Evolutionary conservation across 2,797 vertebrate genomes (phyloP).

Genomic region (Acrossocheilus fasciatus): DNA sequence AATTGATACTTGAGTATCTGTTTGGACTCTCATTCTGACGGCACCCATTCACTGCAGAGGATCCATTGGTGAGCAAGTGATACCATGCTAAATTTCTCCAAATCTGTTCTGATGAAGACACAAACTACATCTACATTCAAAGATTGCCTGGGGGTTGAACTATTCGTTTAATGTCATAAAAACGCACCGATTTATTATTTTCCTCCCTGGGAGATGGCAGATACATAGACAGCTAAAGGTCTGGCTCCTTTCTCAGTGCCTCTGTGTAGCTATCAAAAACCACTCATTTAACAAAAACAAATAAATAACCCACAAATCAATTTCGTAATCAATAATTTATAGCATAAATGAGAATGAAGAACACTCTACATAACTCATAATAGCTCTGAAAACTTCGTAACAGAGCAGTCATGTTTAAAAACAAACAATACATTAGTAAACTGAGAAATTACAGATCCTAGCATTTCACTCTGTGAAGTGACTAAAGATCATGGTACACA

Average conservation of each 20-base stretch:
- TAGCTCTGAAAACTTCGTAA: background rate
- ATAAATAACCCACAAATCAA: background rate
- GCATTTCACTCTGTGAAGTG: background rate
- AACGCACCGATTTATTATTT: background rate
- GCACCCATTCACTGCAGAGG: background rate
- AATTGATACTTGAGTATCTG: background rate
- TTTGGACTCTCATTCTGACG: background rate
- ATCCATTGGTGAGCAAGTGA: background rate
- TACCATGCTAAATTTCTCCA: background rate
- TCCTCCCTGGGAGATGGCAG: background rate
- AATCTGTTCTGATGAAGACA: background rate
- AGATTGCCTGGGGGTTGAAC: background rate
- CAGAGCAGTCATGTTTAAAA: slow-evolving; percentile 1
- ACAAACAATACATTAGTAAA: slow-evolving; percentile 16
- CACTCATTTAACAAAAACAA: background rate
- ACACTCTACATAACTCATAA: slow-evolving; percentile 3
- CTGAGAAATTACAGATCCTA: background rate
- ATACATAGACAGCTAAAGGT: background rate
- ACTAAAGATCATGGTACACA: background rate
- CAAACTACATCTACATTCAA: slow-evolving; percentile 2
- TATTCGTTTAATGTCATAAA: background rate
- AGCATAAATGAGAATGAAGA: slow-evolving; percentile 15
- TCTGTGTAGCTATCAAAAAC: background rate
- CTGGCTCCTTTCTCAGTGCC: background rate
- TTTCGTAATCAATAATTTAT: slow-evolving; percentile 50